Conservation (phyloP, 2,888 invertebrate genomes). For the Amphimallon solstitiale region DNA sequence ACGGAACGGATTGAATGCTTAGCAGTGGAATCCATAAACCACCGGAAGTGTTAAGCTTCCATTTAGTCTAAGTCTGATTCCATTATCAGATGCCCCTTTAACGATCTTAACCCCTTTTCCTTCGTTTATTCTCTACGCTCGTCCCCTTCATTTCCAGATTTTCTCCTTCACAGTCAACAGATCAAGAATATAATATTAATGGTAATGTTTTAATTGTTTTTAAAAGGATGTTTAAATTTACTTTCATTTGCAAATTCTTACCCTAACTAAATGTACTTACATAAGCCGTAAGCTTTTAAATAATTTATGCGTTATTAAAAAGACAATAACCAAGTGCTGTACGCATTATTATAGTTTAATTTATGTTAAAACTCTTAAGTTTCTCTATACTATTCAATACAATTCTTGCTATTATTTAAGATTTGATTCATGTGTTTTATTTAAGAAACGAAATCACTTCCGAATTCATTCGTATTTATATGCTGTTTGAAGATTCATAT, state of each 20-base stretch:
- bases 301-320: not conserved
- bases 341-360: too few species aligned
- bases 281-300: not conserved
- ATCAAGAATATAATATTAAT: constrained; percentile 40
- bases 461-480: too few species aligned
- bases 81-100: constrained; percentile 61
- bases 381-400: too few species aligned
- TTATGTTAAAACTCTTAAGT: too few species aligned
- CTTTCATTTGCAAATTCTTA: constrained; percentile 12
- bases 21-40: constrained; percentile 63
- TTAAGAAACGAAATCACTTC: too few species aligned
- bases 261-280: not conserved
- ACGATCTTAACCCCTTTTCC: constrained; percentile 61
- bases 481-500: too few species aligned
- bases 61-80: constrained; percentile 65
- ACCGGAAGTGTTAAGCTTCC: constrained; percentile 64
- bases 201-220: constrained; percentile 42
- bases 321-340: too few species aligned
- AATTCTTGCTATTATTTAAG: too few species aligned
- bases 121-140: constrained; percentile 43
- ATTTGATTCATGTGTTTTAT: too few species aligned
- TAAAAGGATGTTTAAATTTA: constrained; percentile 37
- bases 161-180: constrained; percentile 38
- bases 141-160: constrained; percentile 26
- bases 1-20: constrained; percentile 61